phyloP scores from a whole-genome alignment of 2,113 vertebrate genomes.

The Eleginops maclovinus region DNA sequence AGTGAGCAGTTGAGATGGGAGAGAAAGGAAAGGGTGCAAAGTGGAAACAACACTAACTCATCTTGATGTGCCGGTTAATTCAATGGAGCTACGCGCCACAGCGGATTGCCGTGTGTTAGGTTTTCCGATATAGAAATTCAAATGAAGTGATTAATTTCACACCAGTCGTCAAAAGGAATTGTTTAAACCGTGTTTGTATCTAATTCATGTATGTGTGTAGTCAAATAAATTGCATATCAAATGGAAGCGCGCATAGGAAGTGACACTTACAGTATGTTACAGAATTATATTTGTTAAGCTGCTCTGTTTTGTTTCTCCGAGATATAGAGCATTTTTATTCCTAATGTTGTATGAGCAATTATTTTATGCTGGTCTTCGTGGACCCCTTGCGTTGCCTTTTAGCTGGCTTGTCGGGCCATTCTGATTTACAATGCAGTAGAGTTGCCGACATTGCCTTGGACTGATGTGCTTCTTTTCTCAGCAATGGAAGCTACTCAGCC shows the following conservation, averaged over 20 bases:
- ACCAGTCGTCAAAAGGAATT: constrained; percentile 9
- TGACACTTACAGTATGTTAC: background rate
- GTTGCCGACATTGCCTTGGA: constrained; percentile 23
- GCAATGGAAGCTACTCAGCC: constrained; percentile 30
- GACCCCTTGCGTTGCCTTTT: background rate
- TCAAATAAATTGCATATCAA: constrained; percentile 8
- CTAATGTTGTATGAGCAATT: background rate
- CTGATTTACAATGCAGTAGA: constrained; percentile 32
- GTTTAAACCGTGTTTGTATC: constrained; percentile 17
- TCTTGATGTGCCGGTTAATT: constrained; percentile 49
- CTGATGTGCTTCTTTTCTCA: constrained; percentile 42
- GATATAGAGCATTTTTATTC: background rate
- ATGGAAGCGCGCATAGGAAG: constrained; percentile 9
- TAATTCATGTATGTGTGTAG: constrained; percentile 12
- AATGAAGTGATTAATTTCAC: constrained; percentile 43
- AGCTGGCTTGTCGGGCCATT: background rate
- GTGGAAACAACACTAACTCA: constrained; percentile 52
- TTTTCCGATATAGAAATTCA: constrained; percentile 32
- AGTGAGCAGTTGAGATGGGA: constrained; percentile 51
- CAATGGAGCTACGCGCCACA: constrained; percentile 10
- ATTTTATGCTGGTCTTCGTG: constrained; percentile 17
- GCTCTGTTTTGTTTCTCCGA: constrained; percentile 10
- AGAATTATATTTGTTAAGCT: background rate
- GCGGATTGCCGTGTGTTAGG: constrained; percentile 24
- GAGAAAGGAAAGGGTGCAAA: constrained; percentile 27